These are phyloP conservation scores for Sebastes matsubarae DNA, from an alignment of 2,797 vertebrate species.

Conservation along the genomic window DNA sequence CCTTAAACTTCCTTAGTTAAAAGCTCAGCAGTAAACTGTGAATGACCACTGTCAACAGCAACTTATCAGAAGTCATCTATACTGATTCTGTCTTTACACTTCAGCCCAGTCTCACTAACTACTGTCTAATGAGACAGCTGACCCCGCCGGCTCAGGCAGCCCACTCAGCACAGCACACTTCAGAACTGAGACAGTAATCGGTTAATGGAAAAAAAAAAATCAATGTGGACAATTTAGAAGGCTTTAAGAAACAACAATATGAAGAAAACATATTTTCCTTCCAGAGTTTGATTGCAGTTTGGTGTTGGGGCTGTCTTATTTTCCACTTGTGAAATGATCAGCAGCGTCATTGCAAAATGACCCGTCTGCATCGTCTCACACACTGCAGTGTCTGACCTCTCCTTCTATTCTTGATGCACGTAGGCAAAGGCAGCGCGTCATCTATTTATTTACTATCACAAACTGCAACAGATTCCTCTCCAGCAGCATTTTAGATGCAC, in stretches of 20 bases:
- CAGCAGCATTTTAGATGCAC: constrained; percentile 34
- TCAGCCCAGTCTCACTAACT: constrained; percentile 24
- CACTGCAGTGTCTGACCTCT: constrained; percentile 15
- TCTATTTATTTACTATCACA: constrained; percentile 55
- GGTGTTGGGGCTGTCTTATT: constrained; percentile 8
- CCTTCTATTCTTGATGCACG: constrained; percentile 7
- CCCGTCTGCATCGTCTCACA: constrained; percentile 13
- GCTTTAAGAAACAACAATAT: constrained; percentile 31
- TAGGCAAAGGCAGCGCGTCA: constrained; percentile 12
- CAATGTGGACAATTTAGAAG: constrained; percentile 39
- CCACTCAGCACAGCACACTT: constrained; percentile 45
- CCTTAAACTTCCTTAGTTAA: not conserved
- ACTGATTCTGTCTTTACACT: constrained; percentile 5
- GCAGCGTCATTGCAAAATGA: constrained; percentile 21
- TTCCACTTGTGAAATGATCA: constrained; percentile 25
- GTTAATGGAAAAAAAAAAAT: constrained; percentile 41
- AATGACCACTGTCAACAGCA: constrained; percentile 9
- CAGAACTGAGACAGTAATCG: constrained; percentile 48
- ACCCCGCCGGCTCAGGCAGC: constrained; percentile 42
- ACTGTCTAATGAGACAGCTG: constrained; percentile 54
- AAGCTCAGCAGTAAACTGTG: not conserved
- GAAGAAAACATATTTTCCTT: constrained; percentile 29
- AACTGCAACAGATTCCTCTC: constrained; percentile 32
- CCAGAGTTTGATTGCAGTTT: constrained; percentile 31
- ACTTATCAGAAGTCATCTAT: constrained; percentile 33